A percentile compares a stretch with the other conserved stretches of the same genome.
Conservation (phyloP, 2,888 invertebrate species). For the Synanthedon andrenaeformis region DNA sequence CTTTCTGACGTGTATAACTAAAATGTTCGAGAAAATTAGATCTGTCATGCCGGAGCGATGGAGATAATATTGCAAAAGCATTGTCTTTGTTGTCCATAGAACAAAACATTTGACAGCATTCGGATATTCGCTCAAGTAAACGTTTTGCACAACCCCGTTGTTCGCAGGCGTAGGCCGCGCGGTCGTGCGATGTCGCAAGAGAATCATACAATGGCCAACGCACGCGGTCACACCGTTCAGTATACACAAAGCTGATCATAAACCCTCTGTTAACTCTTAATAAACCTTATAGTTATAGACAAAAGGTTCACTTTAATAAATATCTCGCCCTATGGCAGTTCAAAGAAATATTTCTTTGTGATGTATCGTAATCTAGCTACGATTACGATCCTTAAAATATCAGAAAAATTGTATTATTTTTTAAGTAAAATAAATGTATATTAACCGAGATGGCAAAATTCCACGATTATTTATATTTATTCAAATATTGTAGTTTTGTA, state of each 20-base stretch:
- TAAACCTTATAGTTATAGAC: not conserved
- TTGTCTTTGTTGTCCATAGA: constrained; percentile 6
- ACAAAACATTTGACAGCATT: constrained; percentile 6
- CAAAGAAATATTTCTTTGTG: too few species aligned
- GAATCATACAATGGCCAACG: constrained; percentile 42
- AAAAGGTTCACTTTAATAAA: not conserved
- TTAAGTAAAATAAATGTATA: too few species aligned
- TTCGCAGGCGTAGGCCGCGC: constrained; percentile 22
- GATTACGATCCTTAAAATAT: too few species aligned
- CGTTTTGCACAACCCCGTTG: constrained; percentile 43
- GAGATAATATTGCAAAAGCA: constrained; percentile 4
- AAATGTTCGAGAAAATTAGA: too few species aligned
- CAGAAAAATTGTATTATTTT: too few species aligned
- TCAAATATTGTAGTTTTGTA: too few species aligned
- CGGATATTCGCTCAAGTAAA: constrained; percentile 22
- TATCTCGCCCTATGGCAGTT: too few species aligned
- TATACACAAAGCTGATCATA: not conserved
- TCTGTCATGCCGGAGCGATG: too few species aligned
- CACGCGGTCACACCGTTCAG: not conserved
- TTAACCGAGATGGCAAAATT: too few species aligned
- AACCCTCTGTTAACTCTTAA: not conserved
- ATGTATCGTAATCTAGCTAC: too few species aligned
- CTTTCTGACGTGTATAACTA: too few species aligned
- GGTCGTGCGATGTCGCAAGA: constrained; percentile 32
- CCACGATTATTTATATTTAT: too few species aligned